These are phyloP conservation scores for Dilophus febrilis DNA, from an alignment of 2,888 invertebrate species.

Conservation along the genomic window DNA sequence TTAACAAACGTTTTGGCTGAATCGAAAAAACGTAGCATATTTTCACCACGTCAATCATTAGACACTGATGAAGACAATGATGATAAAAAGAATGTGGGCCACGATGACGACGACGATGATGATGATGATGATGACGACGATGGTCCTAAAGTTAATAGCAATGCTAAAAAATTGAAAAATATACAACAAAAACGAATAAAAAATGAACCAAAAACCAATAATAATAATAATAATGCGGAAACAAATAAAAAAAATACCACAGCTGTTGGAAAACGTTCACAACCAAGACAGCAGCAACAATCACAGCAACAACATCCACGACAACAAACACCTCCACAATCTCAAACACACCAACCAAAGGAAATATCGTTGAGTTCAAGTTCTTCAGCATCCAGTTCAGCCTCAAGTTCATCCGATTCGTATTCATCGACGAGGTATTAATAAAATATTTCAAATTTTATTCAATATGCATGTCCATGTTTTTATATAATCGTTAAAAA, in stretches of 20 bases:
- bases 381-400: background rate
- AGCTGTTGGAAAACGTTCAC: too few relatives aligned
- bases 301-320: slow-evolving; percentile 16
- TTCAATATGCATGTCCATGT: too few relatives aligned
- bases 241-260: too few relatives aligned
- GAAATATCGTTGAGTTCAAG: background rate
- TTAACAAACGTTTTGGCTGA: slow-evolving; percentile 10
- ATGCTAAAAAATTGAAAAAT: slow-evolving; percentile 1
- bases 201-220: slow-evolving; percentile 4
- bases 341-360: slow-evolving; percentile 2
- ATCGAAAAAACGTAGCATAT: slow-evolving; percentile 57
- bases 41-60: slow-evolving; percentile 64
- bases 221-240: slow-evolving; percentile 18
- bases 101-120: slow-evolving; percentile 5
- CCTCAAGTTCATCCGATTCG: background rate
- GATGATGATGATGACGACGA: too few relatives aligned
- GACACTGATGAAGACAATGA: slow-evolving; percentile 36
- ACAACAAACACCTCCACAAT: too few relatives aligned
- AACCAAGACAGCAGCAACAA: slow-evolving; percentile 21
- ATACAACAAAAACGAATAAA: slow-evolving; percentile 1
- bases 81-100: slow-evolving; percentile 14
- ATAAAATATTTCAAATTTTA: background rate
- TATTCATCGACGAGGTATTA: slow-evolving; percentile 1
- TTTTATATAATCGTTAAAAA: too few relatives aligned
- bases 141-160: too few relatives aligned